Evolutionary conservation across 2,113 vertebrate species (phyloP).

Genomic region (Elephantulus edwardii): DNA sequence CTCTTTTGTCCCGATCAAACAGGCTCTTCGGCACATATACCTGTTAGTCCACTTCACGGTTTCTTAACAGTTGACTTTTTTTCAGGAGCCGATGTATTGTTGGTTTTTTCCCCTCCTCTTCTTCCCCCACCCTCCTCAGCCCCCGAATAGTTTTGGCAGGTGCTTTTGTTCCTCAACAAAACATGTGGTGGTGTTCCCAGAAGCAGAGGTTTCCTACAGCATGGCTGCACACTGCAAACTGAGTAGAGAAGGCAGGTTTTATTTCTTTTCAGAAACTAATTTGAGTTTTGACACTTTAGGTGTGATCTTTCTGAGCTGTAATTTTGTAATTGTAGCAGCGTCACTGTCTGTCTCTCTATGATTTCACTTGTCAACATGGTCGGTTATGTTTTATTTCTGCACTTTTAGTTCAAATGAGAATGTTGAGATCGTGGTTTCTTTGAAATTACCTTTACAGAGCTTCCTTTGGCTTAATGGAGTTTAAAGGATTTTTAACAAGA

Average conservation of each 20-base stretch:
- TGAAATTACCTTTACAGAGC: background rate
- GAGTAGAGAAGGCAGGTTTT: background rate
- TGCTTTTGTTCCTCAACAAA: conserved; percentile 58
- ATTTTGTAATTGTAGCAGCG: background rate
- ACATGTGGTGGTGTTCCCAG: conserved; percentile 50
- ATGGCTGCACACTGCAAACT: background rate
- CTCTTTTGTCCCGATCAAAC: background rate
- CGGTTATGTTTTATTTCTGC: conserved; percentile 25
- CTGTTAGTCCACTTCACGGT: background rate
- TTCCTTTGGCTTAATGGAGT: background rate
- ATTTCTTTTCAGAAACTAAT: conserved; percentile 13
- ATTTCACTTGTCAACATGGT: background rate
- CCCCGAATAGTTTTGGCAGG: conserved; percentile 57
- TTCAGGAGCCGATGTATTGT: background rate
- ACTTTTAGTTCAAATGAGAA: background rate
- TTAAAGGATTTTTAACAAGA: background rate
- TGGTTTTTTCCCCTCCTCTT: background rate
- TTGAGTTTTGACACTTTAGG: background rate
- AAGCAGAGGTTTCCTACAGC: conserved; percentile 53
- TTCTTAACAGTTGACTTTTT: conserved; percentile 48
- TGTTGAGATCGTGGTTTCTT: background rate
- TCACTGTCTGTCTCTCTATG: background rate
- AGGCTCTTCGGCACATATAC: background rate
- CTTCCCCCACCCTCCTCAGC: background rate
- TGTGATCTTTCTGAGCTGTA: background rate